A percentile compares a stretch with the other conserved stretches of the same genome.
Conservation (phyloP, 2,888 invertebrate genomes). For the Lasioglossum zephyrum region DNA sequence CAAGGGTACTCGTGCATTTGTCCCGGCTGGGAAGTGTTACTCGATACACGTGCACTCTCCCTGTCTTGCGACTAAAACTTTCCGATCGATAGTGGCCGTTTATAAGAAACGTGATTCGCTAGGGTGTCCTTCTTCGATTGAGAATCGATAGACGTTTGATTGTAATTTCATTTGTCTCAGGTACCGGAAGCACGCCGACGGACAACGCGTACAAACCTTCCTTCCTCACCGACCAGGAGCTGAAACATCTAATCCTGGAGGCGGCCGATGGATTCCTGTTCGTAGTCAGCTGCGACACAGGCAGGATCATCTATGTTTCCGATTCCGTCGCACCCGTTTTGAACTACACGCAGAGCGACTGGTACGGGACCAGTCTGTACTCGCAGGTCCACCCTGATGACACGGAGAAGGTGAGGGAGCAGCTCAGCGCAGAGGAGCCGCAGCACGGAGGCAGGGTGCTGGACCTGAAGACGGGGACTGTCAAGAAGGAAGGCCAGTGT, state of each 20-base stretch:
- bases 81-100: constrained; percentile 28
- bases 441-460: constrained; percentile 97
- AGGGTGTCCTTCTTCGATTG: background rate
- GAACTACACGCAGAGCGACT: constrained; percentile 98
- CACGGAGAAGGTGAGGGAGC: constrained; percentile 98
- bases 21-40: constrained; percentile 23
- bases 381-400: constrained; percentile 99
- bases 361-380: constrained; percentile 98
- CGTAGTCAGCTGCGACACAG: constrained; percentile 98
- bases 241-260: constrained; percentile 99
- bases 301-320: constrained; percentile 98
- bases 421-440: constrained; percentile 98
- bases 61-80: constrained; percentile 13
- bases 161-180: constrained; percentile 83
- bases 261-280: constrained; percentile 99
- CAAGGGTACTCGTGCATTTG: constrained; percentile 23
- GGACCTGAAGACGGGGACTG: constrained; percentile 99
- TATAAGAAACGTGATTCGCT: background rate
- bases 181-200: constrained; percentile 97
- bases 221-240: constrained; percentile 99
- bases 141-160: background rate
- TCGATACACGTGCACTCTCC: constrained; percentile 36
- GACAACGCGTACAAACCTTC: constrained; percentile 99
- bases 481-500: constrained; percentile 99
- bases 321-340: constrained; percentile 99